Evolutionary conservation across 2,797 vertebrate species (phyloP).

Genomic region (Betta splendens): DNA sequence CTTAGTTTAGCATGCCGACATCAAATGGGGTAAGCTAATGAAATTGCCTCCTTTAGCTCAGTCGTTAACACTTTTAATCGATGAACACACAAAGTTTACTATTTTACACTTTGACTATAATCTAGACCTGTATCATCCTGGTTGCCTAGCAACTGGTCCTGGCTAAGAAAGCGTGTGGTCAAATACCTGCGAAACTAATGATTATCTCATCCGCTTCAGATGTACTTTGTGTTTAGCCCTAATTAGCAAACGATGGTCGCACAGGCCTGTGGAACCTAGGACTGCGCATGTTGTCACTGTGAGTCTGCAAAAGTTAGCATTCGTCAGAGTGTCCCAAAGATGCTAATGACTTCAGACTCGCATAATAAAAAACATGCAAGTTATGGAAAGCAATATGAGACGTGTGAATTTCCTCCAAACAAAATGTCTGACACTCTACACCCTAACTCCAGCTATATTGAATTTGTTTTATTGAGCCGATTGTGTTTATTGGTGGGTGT

Average conservation of each 20-base stretch:
- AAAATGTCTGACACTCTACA: background rate
- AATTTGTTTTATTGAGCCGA: slow-evolving; percentile 13
- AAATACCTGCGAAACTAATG: slow-evolving; percentile 6
- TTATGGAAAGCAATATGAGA: slow-evolving; percentile 14
- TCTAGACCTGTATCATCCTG: background rate
- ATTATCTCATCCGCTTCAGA: slow-evolving; percentile 1
- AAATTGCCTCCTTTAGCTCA: background rate
- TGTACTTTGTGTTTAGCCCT: background rate
- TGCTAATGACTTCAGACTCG: background rate
- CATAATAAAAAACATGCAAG: background rate
- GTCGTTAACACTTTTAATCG: background rate
- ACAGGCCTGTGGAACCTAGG: background rate
- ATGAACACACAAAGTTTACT: background rate
- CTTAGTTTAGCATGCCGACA: background rate
- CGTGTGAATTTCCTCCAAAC: background rate
- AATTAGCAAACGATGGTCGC: no score
- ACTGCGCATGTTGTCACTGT: background rate
- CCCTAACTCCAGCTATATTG: background rate
- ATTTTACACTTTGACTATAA: background rate
- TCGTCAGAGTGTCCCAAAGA: background rate
- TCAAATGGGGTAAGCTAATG: background rate
- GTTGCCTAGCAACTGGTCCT: slow-evolving; percentile 9
- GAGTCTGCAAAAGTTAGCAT: background rate
- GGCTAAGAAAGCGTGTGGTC: background rate
- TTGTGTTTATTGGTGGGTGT: slow-evolving; percentile 12